These are phyloP conservation scores for Trichomalopsis sarcophagae DNA, from an alignment of 1,140 invertebrate genomes.

Conservation along the genomic window DNA sequence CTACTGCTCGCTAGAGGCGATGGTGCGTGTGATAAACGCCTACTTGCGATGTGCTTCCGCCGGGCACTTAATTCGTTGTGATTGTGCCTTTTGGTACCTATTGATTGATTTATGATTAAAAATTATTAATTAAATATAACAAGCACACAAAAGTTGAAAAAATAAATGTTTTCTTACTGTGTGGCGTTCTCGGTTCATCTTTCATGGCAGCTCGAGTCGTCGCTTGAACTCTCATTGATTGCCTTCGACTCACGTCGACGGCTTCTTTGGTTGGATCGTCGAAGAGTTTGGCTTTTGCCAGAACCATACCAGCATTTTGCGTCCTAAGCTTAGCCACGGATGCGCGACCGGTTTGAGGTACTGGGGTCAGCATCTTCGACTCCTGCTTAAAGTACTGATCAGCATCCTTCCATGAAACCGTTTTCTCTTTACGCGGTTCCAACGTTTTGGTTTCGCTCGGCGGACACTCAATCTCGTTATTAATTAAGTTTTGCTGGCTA, in stretches of 20 bases:
- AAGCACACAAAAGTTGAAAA: not conserved
- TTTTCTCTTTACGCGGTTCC: constrained; percentile 51
- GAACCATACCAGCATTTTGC: constrained; percentile 82
- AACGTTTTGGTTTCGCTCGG: not conserved
- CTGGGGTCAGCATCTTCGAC: constrained; percentile 54
- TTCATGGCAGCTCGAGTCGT: not conserved
- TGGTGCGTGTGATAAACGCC: constrained; percentile 32
- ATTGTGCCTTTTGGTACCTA: constrained; percentile 21
- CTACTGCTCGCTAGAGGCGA: constrained; percentile 44
- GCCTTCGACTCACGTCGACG: constrained; percentile 35
- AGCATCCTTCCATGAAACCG: constrained; percentile 71
- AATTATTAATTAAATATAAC: not conserved
- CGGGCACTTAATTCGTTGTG: constrained; percentile 13
- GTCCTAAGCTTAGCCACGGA: constrained; percentile 79
- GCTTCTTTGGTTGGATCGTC: constrained; percentile 67
- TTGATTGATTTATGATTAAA: not conserved
- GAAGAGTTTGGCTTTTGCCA: constrained; percentile 80
- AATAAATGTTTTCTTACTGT: constrained; percentile 14
- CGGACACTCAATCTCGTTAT: not conserved
- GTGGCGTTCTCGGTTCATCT: constrained; percentile 25
- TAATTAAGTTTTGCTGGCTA: constrained; percentile 60
- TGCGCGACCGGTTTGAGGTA: constrained; percentile 74
- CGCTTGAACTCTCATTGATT: constrained; percentile 44
- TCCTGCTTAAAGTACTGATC: constrained; percentile 67
- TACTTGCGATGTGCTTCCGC: constrained; percentile 21